Percentiles rank a stretch among this genome's conserved stretches.
Evolutionary conservation across 30 jellyfish, hydroid and myxozoan species (phyloP).

Genomic region (Chrysaora quinquecirrha): DNA sequence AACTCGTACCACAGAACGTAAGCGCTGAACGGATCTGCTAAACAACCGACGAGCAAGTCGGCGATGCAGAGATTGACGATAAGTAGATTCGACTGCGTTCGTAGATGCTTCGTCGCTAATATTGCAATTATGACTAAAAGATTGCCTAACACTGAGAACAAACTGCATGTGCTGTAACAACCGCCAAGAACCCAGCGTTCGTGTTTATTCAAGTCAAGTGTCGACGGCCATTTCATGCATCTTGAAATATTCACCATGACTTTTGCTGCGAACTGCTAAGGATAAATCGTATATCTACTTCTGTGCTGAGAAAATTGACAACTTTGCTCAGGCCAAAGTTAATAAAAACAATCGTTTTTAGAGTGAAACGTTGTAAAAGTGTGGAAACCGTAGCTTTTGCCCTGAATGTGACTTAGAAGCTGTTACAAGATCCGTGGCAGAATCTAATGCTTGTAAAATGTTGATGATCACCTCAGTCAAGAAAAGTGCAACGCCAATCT

Average conservation of each 20-base stretch:
- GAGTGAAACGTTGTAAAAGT: too few relatives aligned
- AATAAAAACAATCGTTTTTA: too few relatives aligned
- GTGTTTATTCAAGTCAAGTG: not conserved
- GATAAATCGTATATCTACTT: too few relatives aligned
- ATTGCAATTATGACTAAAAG: constrained; percentile 3
- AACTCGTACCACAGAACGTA: constrained; percentile 38
- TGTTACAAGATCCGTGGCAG: too few relatives aligned
- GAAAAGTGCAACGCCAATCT: too few relatives aligned
- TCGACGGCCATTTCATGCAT: constrained; percentile 46
- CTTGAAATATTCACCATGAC: not conserved
- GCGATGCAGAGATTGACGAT: constrained; percentile 41
- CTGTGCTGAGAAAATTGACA: too few relatives aligned
- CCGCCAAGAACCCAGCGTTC: constrained; percentile 42
- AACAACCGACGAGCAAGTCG: constrained; percentile 27
- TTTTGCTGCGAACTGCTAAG: too few relatives aligned
- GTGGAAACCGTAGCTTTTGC: too few relatives aligned
- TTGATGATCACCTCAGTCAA: too few relatives aligned
- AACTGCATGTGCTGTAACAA: constrained; percentile 21
- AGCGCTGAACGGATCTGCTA: constrained; percentile 39
- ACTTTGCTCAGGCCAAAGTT: too few relatives aligned
- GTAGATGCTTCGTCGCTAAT: not conserved
- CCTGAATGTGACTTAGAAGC: too few relatives aligned
- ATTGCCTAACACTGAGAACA: constrained; percentile 26
- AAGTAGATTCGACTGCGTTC: constrained; percentile 33
- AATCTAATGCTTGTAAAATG: too few relatives aligned